These are phyloP conservation scores for Nephrotoma appendiculata DNA, from an alignment of 2,888 invertebrate species.

Conservation along the genomic window DNA sequence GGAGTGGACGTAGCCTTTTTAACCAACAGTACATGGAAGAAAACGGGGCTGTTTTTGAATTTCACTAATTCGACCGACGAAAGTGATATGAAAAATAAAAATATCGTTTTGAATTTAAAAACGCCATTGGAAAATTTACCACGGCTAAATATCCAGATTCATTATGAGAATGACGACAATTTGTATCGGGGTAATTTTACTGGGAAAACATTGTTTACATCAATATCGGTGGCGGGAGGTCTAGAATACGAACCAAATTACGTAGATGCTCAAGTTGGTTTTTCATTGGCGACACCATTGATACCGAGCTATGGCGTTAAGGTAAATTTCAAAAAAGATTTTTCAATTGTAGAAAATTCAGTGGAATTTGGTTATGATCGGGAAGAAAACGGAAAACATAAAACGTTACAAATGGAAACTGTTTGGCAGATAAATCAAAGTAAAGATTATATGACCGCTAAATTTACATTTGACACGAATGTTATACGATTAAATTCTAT, in stretches of 20 bases:
- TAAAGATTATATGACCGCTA: slow-evolving; percentile 33
- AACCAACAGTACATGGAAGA: slow-evolving; percentile 28
- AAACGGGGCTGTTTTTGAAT: slow-evolving; percentile 35
- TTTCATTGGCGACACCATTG: slow-evolving; percentile 46
- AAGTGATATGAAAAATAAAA: slow-evolving; percentile 31
- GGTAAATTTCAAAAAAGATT: slow-evolving; percentile 52
- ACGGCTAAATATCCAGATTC: slow-evolving; percentile 32
- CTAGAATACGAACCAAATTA: slow-evolving; percentile 50
- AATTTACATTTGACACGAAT: slow-evolving; percentile 26
- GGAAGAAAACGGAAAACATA: slow-evolving; percentile 30
- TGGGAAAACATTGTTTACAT: slow-evolving; percentile 35
- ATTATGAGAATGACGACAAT: slow-evolving; percentile 35
- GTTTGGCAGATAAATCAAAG: slow-evolving; percentile 36
- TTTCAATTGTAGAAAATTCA: slow-evolving; percentile 45
- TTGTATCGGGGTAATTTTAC: slow-evolving; percentile 37
- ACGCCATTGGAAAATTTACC: slow-evolving; percentile 39
- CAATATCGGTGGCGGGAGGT: slow-evolving; percentile 36
- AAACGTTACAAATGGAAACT: slow-evolving; percentile 33
- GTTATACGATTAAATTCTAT: slow-evolving; percentile 24
- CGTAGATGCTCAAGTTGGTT: slow-evolving; percentile 42
- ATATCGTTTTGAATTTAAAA: slow-evolving; percentile 34
- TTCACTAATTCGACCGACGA: slow-evolving; percentile 34
- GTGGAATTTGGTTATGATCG: slow-evolving; percentile 48
- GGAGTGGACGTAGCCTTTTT: slow-evolving; percentile 34
- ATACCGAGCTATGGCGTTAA: slow-evolving; percentile 49